Evolutionary conservation across 1,140 invertebrate species (phyloP), one percentile per base, ranked within the genome.

Genomic region (Diprion similis): DNA sequence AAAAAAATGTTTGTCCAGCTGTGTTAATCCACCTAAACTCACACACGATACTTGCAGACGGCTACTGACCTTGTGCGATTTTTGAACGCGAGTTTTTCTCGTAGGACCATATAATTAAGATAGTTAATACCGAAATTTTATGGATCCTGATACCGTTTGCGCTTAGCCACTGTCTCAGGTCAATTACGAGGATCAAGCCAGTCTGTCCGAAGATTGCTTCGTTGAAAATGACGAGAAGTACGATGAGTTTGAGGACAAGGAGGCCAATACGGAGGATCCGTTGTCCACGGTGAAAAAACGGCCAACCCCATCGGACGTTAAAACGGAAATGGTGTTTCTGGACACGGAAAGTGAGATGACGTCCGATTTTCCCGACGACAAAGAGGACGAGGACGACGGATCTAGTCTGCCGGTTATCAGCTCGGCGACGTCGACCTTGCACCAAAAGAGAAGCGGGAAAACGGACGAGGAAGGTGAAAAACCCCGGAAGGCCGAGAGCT

Each of bases 191-290:
- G 51, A 59, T 59, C 51, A 59, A 8, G 51, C 51, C 11, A 59
- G 51, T 59, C 51, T 59, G 51, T 59, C 51, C 11, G 51, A 59
- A 17, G 51, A 59, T 59, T 59, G n/a, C n/a, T 59, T 59, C 51
- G 51, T 15, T 3, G 51, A 59, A 59, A 59, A 17, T 59, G n/a
- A 59, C 51, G 51, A 59, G 11, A 59, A 59, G 11, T 59, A 15
- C 51, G 51, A 59, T 13, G 51, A 59, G 11, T 59, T 15, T 17
- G 51, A 59, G 11, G 11, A 13, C 51, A 17, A 17, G 51, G 51
- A 17, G 51, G 8, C 51, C n/a, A 17, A 59, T 9, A 9, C n/a
- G 11, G 51, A 59, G 51, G 51, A 59, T 17, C 51, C 51, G 11
- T 15, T 59, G n/a, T 15, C 51, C 11, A 59, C 11, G 11, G 4